Percentiles rank a stretch among this genome's conserved stretches.
Conservation (phyloP, 2,797 vertebrate genomes). For the Erpetoichthys calabaricus region DNA sequence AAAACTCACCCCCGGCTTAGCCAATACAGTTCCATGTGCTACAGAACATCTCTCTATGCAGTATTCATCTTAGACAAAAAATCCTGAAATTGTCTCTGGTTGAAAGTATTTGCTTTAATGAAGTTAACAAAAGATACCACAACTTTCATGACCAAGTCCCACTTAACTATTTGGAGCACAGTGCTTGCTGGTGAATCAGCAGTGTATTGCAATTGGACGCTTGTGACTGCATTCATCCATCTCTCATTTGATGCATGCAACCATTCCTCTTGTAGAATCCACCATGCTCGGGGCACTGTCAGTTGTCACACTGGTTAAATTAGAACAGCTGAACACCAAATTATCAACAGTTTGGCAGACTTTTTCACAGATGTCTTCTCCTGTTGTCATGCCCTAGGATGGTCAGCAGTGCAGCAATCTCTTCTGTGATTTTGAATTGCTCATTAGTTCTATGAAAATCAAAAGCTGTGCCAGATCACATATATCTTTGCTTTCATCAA, state of each 20-base stretch:
- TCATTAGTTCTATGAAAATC: too few relatives aligned
- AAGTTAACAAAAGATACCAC: slow-evolving; percentile 24
- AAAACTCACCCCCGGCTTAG: slow-evolving; percentile 20
- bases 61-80: slow-evolving; percentile 18
- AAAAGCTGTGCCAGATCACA: too few relatives aligned
- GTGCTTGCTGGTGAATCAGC: slow-evolving; percentile 26
- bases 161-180: slow-evolving; percentile 27
- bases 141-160: slow-evolving; percentile 29
- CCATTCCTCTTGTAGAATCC: neutral
- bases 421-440: too few relatives aligned
- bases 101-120: slow-evolving; percentile 22
- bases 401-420: too few relatives aligned
- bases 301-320: slow-evolving; percentile 18
- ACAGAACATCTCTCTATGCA: slow-evolving; percentile 20
- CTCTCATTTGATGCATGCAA: neutral
- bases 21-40: slow-evolving; percentile 22
- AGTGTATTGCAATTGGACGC: slow-evolving; percentile 16
- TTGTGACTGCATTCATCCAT: slow-evolving; percentile 15
- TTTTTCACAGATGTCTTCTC: slow-evolving; percentile 20
- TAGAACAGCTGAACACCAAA: slow-evolving; percentile 21
- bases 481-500: too few relatives aligned
- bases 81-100: slow-evolving; percentile 24
- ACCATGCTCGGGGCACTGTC: slow-evolving; percentile 20
- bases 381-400: slow-evolving; percentile 18
- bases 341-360: slow-evolving; percentile 20